These are phyloP conservation scores for Pteronura brasiliensis DNA, from an alignment of 2,113 vertebrate species.

Conservation along the genomic window DNA sequence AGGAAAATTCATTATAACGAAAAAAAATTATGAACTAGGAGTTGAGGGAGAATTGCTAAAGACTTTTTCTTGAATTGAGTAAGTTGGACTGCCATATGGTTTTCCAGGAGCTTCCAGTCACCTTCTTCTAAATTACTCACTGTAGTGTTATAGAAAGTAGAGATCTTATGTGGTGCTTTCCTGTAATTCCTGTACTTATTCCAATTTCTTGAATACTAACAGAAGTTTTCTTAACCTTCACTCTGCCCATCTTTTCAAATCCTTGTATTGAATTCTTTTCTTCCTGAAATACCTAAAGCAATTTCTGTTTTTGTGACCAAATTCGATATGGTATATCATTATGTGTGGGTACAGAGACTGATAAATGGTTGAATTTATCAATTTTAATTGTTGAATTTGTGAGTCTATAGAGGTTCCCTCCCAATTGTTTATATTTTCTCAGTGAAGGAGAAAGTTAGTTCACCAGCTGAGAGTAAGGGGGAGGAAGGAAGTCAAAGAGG, in stretches of 20 bases:
- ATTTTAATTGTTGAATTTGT: not conserved
- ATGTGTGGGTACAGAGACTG: not conserved
- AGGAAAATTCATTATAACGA: not conserved
- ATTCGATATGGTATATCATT: not conserved
- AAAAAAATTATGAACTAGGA: not conserved
- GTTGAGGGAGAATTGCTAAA: not conserved
- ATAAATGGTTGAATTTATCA: not conserved
- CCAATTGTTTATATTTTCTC: not conserved
- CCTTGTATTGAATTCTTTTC: not conserved
- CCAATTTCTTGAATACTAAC: not conserved
- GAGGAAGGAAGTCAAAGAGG: not conserved
- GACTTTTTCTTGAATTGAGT: not conserved
- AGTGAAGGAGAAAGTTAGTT: not conserved
- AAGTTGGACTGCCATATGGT: not conserved
- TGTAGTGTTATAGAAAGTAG: not conserved
- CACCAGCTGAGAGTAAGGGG: not conserved
- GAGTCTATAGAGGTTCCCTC: not conserved
- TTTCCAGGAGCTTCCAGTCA: not conserved
- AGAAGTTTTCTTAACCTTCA: not conserved
- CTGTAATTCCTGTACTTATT: not conserved
- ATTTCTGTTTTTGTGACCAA: not conserved
- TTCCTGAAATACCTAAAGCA: not conserved
- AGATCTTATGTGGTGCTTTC: not conserved
- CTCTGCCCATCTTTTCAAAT: not conserved
- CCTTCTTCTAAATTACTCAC: not conserved